Evolutionary conservation across 2,888 invertebrate species (phyloP).

Genomic region (Vesta saturnalis): DNA sequence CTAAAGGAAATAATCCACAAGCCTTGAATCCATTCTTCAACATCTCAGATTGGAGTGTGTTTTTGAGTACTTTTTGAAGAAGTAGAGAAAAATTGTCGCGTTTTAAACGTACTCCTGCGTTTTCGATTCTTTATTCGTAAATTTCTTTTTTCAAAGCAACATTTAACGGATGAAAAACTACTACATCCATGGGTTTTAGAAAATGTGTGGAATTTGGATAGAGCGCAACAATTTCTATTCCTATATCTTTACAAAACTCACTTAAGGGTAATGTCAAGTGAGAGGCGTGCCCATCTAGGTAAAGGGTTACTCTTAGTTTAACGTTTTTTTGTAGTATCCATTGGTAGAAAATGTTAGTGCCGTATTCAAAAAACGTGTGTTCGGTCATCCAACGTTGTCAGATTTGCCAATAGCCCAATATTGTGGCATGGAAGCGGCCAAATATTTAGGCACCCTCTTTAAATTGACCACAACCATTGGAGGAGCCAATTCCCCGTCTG

Average conservation of each 20-base stretch:
- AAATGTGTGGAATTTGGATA: not conserved
- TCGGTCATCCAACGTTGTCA: constrained; percentile 6
- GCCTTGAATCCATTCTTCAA: too few species aligned
- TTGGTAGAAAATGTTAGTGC: too few species aligned
- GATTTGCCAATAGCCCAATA: too few species aligned
- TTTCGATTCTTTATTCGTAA: too few species aligned
- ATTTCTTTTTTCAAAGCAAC: not conserved
- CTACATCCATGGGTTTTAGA: not conserved
- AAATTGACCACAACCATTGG: too few species aligned
- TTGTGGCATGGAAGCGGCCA: not conserved
- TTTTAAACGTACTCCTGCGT: too few species aligned
- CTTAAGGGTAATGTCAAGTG: too few species aligned
- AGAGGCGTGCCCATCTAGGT: too few species aligned
- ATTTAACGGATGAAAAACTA: not conserved
- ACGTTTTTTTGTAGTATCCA: constrained; percentile 10
- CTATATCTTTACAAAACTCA: constrained; percentile 30
- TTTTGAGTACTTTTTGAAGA: too few species aligned
- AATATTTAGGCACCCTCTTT: not conserved
- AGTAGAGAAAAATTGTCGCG: too few species aligned
- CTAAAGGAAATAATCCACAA: too few species aligned
- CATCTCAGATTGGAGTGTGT: too few species aligned
- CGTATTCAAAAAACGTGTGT: constrained; percentile 2
- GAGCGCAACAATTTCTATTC: constrained; percentile 29
- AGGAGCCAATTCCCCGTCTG: not conserved
- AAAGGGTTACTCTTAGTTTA: constrained; percentile 6